Evolutionary conservation across 2,113 vertebrate genomes (phyloP), one percentile per base, ranked within the genome.

Genomic region (Tragelaphus buxtoni): DNA sequence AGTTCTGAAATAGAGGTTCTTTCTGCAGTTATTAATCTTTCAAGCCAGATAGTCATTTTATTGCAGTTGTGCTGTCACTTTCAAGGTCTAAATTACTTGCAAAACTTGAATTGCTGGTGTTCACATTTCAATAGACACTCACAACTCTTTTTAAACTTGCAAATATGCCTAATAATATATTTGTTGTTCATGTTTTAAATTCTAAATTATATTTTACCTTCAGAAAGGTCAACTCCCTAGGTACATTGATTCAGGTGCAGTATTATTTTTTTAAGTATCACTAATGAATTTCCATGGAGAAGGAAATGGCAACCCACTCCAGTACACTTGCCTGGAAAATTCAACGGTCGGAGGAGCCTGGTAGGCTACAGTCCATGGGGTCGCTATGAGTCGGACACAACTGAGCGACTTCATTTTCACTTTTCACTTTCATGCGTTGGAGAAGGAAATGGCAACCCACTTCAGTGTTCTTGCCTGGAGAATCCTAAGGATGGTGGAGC

Each of bases 141-240:
- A 42, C 3, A 26, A 58, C 12, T 58, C 16, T 58, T 77, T 89
- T 87, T 83, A 49, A 95, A 28, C 80, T 80, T 91, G 18, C 22
- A 72, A 56, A 94, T 79, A 47, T 26, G 53, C 30, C 9, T 49
- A 45, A 84, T 88, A 39, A 88, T 58, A 42, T 51, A 94, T 92
- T 82, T 93, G 2, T 32, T 65, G 45, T 92, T 96, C 24, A 81
- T 90, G 12, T 90, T 91, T 92, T 92, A 81, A 90, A 84, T 94
- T 88, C 18, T 90, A 93, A 88, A 45, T 96, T 65, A n/a, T 45
- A 91, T 91, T 88, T 94, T 72, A 85, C 17, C 60, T 80, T 82
- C 45, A 94, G 49, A 10, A 72, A 81, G 42, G 84, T 56, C 39
- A 51, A 84, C 91, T 88, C n/a, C 49, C 12, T 65, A 60, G 24